These are phyloP conservation scores for Cryptosula pallasiana DNA, from an alignment of 2,888 invertebrate species.

Conservation along the genomic window DNA sequence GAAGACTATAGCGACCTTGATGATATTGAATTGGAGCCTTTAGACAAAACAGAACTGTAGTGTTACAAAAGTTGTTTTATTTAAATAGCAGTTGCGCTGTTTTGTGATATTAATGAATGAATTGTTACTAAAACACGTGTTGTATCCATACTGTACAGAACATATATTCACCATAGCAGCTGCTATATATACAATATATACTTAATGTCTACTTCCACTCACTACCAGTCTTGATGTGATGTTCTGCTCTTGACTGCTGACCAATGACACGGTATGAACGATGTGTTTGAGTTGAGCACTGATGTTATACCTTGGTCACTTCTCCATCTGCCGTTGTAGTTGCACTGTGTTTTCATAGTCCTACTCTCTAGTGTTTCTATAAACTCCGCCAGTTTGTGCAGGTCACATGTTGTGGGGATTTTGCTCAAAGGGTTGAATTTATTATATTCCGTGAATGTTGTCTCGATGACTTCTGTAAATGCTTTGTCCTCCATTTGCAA, in stretches of 20 bases:
- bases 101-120: neutral
- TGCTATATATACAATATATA: too few relatives aligned
- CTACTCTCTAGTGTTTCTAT: neutral
- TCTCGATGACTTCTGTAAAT: neutral
- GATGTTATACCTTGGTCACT: too few relatives aligned
- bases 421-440: neutral
- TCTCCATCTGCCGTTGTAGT: neutral
- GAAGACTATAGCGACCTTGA: constrained; percentile 87
- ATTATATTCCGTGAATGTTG: neutral
- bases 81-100: too few relatives aligned
- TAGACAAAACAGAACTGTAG: constrained; percentile 28
- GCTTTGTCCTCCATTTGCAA: neutral
- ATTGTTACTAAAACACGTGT: neutral
- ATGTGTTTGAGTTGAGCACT: too few relatives aligned
- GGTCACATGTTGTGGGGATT: neutral
- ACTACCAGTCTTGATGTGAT: too few relatives aligned
- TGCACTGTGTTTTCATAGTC: too few relatives aligned
- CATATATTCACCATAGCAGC: neutral
- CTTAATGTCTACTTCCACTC: too few relatives aligned
- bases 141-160: neutral
- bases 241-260: too few relatives aligned
- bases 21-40: constrained; percentile 70
- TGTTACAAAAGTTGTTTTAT: too few relatives aligned
- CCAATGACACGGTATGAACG: too few relatives aligned
- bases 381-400: neutral